Percentiles rank a stretch among this genome's conserved stretches.
Conservation (phyloP, 2,113 vertebrate species). For the Taurulus bubalis region DNA sequence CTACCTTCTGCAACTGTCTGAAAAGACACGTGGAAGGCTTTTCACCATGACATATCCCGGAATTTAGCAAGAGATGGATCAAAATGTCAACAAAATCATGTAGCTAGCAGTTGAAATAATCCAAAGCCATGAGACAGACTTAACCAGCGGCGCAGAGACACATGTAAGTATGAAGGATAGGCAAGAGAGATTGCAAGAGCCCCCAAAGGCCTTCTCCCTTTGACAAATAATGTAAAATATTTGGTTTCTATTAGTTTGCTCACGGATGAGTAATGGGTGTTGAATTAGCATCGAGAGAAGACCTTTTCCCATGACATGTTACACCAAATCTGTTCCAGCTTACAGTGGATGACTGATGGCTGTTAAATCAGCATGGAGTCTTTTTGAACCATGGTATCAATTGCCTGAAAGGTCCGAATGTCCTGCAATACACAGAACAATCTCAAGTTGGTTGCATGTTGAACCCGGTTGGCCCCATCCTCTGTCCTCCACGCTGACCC, state of each 20-base stretch:
- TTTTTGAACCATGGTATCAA: constrained; percentile 28
- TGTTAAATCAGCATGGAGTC: constrained; percentile 42
- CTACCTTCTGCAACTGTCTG: constrained; percentile 17
- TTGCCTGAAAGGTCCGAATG: constrained; percentile 46
- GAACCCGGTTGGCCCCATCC: constrained; percentile 26
- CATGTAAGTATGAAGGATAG: background rate
- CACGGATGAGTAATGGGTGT: constrained; percentile 26
- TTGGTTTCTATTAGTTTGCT: constrained; percentile 17
- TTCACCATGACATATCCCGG: constrained; percentile 16
- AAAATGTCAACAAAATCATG: constrained; percentile 22
- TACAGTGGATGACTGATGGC: constrained; percentile 62
- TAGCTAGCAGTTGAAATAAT: constrained; percentile 4
- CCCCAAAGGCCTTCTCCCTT: constrained; percentile 2
- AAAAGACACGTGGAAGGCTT: constrained; percentile 37
- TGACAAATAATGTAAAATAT: constrained; percentile 4
- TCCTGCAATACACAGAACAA: constrained; percentile 26
- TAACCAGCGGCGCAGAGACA: background rate
- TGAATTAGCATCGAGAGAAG: constrained; percentile 21
- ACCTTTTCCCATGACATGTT: constrained; percentile 65
- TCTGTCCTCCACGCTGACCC: constrained; percentile 62
- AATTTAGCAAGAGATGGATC: background rate
- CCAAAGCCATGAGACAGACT: constrained; percentile 14
- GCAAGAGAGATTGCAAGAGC: background rate
- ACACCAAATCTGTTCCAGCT: constrained; percentile 39
- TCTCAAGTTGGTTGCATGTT: constrained; percentile 43